These are phyloP conservation scores for Ceraclea dissimilis DNA, from an alignment of 2,888 invertebrate species.

Conservation along the genomic window DNA sequence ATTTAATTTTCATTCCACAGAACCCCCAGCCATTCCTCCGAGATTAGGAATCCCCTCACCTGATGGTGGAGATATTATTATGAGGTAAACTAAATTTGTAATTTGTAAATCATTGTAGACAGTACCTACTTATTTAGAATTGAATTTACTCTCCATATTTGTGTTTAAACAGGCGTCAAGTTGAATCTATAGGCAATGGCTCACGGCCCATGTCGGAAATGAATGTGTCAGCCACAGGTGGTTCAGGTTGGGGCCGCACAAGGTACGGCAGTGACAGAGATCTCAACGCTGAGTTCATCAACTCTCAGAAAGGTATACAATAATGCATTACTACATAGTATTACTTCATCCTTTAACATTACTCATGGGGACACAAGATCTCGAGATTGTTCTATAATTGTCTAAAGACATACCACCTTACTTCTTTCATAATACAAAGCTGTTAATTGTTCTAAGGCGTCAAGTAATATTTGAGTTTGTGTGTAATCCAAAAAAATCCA, in stretches of 20 bases:
- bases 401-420: too few relatives aligned
- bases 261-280: constrained; percentile 44
- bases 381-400: too few relatives aligned
- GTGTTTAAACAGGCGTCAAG: constrained; percentile 4
- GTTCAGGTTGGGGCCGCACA: constrained; percentile 37
- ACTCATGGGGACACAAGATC: too few relatives aligned
- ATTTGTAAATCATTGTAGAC: too few relatives aligned
- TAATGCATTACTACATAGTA: too few relatives aligned
- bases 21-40: constrained; percentile 21
- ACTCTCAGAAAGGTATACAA: constrained; percentile 35
- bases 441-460: too few relatives aligned
- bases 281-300: constrained; percentile 40
- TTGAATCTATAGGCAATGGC: constrained; percentile 19
- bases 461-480: too few relatives aligned
- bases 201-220: constrained; percentile 19
- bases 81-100: constrained; percentile 6
- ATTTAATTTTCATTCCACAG: constrained; percentile 2
- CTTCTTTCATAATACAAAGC: too few relatives aligned
- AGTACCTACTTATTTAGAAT: too few relatives aligned
- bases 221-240: neutral
- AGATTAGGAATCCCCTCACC: constrained; percentile 17
- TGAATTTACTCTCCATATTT: too few relatives aligned
- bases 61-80: constrained; percentile 7
- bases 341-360: too few relatives aligned
- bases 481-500: too few relatives aligned